A percentile compares a stretch with the other conserved stretches of the same genome.
These are phyloP conservation scores for Cydia strobilella DNA, from an alignment of 1,140 invertebrate species.

Conservation along the genomic window DNA sequence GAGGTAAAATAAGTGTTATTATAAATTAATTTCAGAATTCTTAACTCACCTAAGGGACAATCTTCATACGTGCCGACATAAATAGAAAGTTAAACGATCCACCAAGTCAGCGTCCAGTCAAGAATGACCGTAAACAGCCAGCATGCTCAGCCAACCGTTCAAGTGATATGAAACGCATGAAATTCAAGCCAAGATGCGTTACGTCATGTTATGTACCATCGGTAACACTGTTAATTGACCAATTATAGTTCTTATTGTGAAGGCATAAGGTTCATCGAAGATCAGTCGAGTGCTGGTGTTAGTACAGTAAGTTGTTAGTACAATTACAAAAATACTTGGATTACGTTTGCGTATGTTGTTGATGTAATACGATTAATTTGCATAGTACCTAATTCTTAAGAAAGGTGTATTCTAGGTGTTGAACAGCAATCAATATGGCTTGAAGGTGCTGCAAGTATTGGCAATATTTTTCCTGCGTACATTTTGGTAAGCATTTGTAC, in stretches of 20 bases:
- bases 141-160: slow-evolving; percentile 34
- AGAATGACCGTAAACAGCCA: background rate
- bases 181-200: slow-evolving; percentile 34
- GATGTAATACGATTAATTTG: background rate
- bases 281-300: too few species aligned
- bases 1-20: too few species aligned
- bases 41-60: slow-evolving; percentile 35
- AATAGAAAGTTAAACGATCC: slow-evolving; percentile 34
- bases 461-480: too few species aligned
- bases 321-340: background rate
- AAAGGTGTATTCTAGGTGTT: background rate
- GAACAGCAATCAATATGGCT: background rate
- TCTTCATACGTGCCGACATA: background rate
- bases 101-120: slow-evolving; percentile 1
- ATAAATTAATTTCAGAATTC: too few species aligned
- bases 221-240: too few species aligned
- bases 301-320: background rate
- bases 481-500: too few species aligned
- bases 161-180: slow-evolving; percentile 38
- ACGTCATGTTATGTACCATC: slow-evolving; percentile 22
- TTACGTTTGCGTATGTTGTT: background rate
- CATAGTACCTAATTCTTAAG: background rate
- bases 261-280: too few species aligned
- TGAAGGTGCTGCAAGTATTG: background rate
- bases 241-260: too few species aligned